Base-by-base conservation (phyloP, 1,140 invertebrate species). In the Drosophila cardini region DNA sequence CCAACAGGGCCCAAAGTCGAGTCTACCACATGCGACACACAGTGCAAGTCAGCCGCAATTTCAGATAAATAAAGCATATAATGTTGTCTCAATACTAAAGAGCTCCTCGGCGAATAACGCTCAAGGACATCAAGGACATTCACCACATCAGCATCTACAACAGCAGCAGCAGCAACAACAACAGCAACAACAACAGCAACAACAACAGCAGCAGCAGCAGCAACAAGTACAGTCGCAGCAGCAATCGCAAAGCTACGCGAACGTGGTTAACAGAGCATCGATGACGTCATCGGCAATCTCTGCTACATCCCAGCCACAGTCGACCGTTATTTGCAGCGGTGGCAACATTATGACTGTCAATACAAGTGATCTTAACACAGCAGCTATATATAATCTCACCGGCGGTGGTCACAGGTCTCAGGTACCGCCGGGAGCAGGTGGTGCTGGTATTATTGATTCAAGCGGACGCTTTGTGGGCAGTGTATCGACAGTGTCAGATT, bases 51-150 rank as follows among this genome's bases (percentile, higher is more conserved):
- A 83, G 60, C 70, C 68, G n/a, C 81, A 84, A 58, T 85, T 83
- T 83, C 80, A 83, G 46, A 72, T 85, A 50, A 85, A 70, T 40
- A 85, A 85, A 63, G 60, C 81, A 5, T 85, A 83, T 46, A 83
- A 83, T 62, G 63, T 85, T 38, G 77, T 83, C 3, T 83, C 80
- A 8, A 71, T 85, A 50, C 45, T 80, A 15, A 85, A 85, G 56
- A 36, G 72, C 2, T 45, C 77, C 7, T 45, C 78, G 50, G 40
- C 78, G 21, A 48, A 76, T 21, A 80, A 43, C 38, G 34, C 43
- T 16, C 81, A 77, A 26, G 21, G 4, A 26, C 21, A 26, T 26
- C 21, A 26, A 26, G 21, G 21, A n/a, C 80, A 76, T 42, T 18
- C 62, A n/a, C 13, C 36, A 0, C 6, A 32, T 16, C 21, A 26